A percentile compares a stretch with the other conserved stretches of the same genome.
These are phyloP conservation scores for Rotaria magnacalcarata DNA, from an alignment of 2,888 invertebrate species.

Conservation along the genomic window DNA sequence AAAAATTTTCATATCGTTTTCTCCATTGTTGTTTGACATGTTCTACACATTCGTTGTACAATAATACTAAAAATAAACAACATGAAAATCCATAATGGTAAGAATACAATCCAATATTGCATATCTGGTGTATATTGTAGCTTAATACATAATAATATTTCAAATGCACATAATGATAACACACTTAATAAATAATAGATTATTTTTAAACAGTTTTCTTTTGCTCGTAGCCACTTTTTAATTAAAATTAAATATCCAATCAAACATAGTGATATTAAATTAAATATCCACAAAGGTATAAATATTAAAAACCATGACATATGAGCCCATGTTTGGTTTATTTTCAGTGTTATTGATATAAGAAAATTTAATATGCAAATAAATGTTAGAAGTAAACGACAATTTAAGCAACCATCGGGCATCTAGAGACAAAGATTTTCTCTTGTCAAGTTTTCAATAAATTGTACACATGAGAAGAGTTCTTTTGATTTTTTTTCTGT, in stretches of 20 bases:
- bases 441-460: neutral
- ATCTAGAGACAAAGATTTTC: neutral
- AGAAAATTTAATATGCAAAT: neutral
- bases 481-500: neutral
- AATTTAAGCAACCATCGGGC: neutral
- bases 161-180: neutral
- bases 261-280: neutral
- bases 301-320: constrained; percentile 15
- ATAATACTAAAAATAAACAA: neutral
- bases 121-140: neutral
- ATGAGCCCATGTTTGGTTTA: neutral
- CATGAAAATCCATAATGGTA: neutral
- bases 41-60: neutral
- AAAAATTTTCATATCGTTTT: neutral
- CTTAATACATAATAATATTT: neutral
- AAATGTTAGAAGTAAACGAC: neutral
- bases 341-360: neutral
- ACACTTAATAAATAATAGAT: neutral
- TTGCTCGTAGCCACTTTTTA: neutral
- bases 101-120: neutral
- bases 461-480: neutral
- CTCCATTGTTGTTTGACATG: neutral
- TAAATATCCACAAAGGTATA: neutral
- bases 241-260: neutral
- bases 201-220: neutral